These are phyloP conservation scores for Linurgus olivaceus DNA, from an alignment of 2,797 vertebrate species.

Conservation along the genomic window DNA sequence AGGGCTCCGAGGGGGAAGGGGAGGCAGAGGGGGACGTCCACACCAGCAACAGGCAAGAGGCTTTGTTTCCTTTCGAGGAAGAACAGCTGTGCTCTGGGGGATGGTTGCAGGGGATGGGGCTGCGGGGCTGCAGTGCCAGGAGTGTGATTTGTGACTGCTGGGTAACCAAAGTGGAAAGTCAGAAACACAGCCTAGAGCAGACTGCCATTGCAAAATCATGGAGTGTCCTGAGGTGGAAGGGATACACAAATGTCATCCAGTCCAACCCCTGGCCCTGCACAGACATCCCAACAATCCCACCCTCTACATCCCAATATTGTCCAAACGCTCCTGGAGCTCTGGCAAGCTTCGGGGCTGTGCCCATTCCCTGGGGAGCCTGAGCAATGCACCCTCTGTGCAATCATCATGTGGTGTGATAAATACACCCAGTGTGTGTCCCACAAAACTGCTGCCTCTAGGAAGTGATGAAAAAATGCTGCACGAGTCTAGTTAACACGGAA, in stretches of 20 bases:
- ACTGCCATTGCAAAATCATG: neutral
- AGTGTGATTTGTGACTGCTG: neutral
- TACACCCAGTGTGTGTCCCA: neutral
- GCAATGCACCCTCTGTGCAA: neutral
- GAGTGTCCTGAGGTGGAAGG: neutral
- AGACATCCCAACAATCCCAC: neutral
- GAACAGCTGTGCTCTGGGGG: neutral
- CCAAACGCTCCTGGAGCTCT: neutral
- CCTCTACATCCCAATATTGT: rapidly evolving
- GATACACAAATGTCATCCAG: neutral
- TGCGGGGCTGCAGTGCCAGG: neutral
- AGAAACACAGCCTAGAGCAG: neutral
- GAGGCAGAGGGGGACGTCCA: constrained; percentile 94
- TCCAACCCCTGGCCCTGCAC: neutral
- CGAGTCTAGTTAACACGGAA: neutral
- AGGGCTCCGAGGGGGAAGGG: constrained; percentile 92
- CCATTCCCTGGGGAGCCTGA: neutral
- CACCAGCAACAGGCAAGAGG: constrained; percentile 92
- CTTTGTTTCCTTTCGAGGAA: neutral
- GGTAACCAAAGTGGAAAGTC: neutral
- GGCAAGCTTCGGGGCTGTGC: rapidly evolving
- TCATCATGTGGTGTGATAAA: rapidly evolving
- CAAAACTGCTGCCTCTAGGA: neutral
- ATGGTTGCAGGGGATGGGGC: neutral
- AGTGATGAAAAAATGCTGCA: neutral